phyloP scores from a whole-genome alignment of 2,113 vertebrate genomes.

The Isurus oxyrinchus region DNA sequence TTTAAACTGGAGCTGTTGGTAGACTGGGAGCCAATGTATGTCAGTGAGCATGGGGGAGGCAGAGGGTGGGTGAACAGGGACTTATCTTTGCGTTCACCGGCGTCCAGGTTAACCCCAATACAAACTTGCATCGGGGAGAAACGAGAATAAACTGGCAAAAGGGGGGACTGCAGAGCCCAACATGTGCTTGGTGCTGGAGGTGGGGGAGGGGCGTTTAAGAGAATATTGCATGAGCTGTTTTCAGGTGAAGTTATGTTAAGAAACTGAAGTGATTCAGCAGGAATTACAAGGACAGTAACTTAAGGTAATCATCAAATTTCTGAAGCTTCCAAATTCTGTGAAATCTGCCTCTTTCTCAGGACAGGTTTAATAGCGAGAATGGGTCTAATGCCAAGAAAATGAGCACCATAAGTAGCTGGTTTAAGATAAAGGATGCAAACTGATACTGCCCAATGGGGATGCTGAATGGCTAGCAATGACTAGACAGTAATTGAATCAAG shows the following conservation, averaged over 20 bases:
- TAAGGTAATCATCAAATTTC: not conserved
- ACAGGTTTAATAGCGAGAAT: not conserved
- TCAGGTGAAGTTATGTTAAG: not conserved
- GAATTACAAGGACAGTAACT: not conserved
- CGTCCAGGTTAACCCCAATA: no score
- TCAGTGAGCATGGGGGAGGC: not conserved
- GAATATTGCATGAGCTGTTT: not conserved
- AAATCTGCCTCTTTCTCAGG: not conserved
- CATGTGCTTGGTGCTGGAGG: no score
- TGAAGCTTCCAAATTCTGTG: not conserved
- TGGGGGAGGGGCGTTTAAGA: not conserved
- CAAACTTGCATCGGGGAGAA: not conserved
- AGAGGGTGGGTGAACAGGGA: rapidly evolving
- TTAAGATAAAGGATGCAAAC: not conserved
- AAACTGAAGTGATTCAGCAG: not conserved
- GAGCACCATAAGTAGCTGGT: not conserved
- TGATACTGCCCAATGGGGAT: not conserved
- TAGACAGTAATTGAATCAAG: not conserved
- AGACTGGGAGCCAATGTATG: not conserved
- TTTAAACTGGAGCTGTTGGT: not conserved
- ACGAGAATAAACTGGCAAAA: no score
- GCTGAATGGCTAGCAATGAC: not conserved
- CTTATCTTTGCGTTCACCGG: not conserved
- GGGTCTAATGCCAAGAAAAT: not conserved
- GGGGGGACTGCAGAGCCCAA: not conserved